A percentile compares a stretch with the other conserved stretches of the same genome.
Conservation (phyloP, 2,797 vertebrate genomes). For the Clarias laeviceps region DNA sequence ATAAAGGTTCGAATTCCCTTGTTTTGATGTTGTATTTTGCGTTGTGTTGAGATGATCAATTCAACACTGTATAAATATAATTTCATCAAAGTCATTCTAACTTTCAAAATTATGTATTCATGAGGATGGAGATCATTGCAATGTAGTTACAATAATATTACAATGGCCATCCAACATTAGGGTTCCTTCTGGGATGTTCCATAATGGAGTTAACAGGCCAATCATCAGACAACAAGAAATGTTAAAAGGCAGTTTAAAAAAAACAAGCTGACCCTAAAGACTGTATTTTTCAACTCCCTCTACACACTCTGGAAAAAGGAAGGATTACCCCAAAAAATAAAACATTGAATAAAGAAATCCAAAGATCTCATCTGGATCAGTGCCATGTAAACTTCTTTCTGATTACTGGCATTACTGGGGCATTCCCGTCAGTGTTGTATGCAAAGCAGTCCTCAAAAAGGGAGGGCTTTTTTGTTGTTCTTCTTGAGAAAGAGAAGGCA, state of each 20-base stretch:
- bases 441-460: neutral
- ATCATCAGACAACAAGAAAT: neutral
- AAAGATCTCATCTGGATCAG: neutral
- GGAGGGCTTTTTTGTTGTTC: conserved; percentile 4
- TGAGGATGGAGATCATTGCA: too few relatives aligned
- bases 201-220: neutral
- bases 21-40: too few relatives aligned
- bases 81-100: too few relatives aligned
- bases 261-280: neutral
- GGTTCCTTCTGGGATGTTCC: neutral
- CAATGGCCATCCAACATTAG: too few relatives aligned
- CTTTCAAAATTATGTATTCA: too few relatives aligned
- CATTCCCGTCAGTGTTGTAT: neutral
- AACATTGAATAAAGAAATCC: neutral
- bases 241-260: neutral
- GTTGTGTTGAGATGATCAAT: too few relatives aligned
- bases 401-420: conserved; percentile 4
- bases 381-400: neutral
- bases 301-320: neutral
- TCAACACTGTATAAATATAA: too few relatives aligned
- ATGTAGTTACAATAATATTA: too few relatives aligned
- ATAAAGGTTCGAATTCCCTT: too few relatives aligned
- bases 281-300: too few relatives aligned
- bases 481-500: conserved; percentile 12
- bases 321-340: neutral